Base-by-base conservation (phyloP, 2,113 vertebrate species). In the Phrynocephalus versicolor region DNA sequence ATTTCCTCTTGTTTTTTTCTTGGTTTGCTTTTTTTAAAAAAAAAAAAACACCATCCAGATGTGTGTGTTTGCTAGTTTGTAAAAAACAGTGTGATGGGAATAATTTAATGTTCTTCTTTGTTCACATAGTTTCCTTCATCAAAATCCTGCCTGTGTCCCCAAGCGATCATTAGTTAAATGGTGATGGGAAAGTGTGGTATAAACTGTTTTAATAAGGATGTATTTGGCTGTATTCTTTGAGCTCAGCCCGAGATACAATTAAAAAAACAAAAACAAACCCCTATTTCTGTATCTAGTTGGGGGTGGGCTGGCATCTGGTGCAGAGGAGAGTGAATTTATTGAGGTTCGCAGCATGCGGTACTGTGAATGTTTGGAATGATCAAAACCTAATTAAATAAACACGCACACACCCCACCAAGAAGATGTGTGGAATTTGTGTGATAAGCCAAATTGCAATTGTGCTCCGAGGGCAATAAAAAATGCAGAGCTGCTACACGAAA, bases 371-470 rank as follows among this genome's bases (percentile, higher is more conserved):
- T 90, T 27, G 86, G 89, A 85, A 90, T 81, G 35, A 92, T 91
- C 88, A 86, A 90, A 90, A 89, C 84, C 76, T 91, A 89, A 91
- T 89, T 91, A 91, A 91, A 90, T 71, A 72, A 87, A 88, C 86
- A 89, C 81, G 69, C 79, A 13, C 27, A 9, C 18, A 4, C 77
- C 65, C 9, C 9, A 14, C 81, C 0, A 1, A 85, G 70, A 86
- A 89, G 88, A 91, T 90, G 91, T 88, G 87, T 81, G 87, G 86
- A 79, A 87, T 82, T 89, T 90, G 87, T 85, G 83, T 84, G 79
- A 92, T 89, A 92, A 89, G 80, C 51, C 27, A 0, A 90, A 93
- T 89, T 85, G 73, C 57, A 89, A 92, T 69, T 86, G 87, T 91
- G 85, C 86, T 91, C 89, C 87, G 84, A 81, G 89, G 90, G 57